Evolutionary conservation across 2,888 invertebrate species (phyloP).

Genomic region (Molanna angustata): DNA sequence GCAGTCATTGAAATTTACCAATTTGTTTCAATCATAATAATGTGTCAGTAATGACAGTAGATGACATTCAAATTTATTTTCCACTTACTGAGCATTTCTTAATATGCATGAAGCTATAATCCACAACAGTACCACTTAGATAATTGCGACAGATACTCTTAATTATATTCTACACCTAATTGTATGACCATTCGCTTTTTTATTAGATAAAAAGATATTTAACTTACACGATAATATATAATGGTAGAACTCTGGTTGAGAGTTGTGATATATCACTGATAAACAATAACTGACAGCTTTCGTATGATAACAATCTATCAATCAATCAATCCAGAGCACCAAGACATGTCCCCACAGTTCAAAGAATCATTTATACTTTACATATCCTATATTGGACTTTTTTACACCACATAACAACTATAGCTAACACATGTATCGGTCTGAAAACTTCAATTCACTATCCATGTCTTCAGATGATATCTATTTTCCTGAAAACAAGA

Average conservation of each 20-base stretch:
- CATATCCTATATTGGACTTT: conserved; percentile 22
- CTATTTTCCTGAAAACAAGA: conserved; percentile 49
- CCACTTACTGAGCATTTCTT: background rate
- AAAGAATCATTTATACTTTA: conserved; percentile 22
- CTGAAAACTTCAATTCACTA: conserved; percentile 43
- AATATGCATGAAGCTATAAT: conserved; percentile 8
- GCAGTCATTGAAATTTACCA: no score
- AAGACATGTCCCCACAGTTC: conserved; percentile 7
- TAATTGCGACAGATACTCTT: conserved; percentile 18
- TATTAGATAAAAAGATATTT: conserved; percentile 12
- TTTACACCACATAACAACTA: conserved; percentile 29
- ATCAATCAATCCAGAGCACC: conserved; percentile 2
- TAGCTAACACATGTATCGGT: conserved; percentile 21
- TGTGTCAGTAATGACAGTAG: conserved; percentile 6
- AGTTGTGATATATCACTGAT: no score
- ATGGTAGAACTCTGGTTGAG: conserved; percentile 16
- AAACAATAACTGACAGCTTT: no score
- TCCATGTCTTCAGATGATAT: conserved; percentile 40
- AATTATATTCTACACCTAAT: conserved; percentile 20
- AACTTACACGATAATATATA: conserved; percentile 21
- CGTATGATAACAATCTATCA: background rate
- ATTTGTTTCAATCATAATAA: conserved; percentile 5
- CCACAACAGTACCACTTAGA: conserved; percentile 15
- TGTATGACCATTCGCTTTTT: conserved; percentile 11
- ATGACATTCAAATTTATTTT: no score